Percentiles rank a stretch among this genome's conserved stretches.
Evolutionary conservation across 2,113 vertebrate genomes (phyloP).

Genomic region (Microtus ochrogaster): DNA sequence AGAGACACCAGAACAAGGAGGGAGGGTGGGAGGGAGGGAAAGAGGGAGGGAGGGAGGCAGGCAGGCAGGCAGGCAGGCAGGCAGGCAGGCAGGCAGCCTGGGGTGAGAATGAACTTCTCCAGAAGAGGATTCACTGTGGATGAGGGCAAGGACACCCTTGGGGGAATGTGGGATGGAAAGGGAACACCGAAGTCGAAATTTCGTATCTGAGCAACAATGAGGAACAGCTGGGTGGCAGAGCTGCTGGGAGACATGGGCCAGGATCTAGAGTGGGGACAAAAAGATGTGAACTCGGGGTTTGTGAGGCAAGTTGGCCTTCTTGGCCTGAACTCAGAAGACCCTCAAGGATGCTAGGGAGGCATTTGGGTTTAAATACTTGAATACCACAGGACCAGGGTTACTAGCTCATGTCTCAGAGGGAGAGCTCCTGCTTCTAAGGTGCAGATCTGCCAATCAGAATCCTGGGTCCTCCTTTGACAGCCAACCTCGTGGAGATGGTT

Average conservation of each 20-base stretch:
- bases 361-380: not conserved
- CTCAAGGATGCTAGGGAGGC: not conserved
- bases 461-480: not conserved
- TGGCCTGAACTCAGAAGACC: not conserved
- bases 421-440: not conserved
- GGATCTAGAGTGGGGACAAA: not conserved
- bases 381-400: not conserved
- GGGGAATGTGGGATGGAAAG: not conserved
- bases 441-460: not conserved
- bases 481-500: not conserved
- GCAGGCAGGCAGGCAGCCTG: not conserved
- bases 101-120: fast-evolving
- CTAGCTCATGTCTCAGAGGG: not conserved
- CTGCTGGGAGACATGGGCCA: not conserved
- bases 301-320: not conserved
- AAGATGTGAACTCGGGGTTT: not conserved
- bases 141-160: not conserved
- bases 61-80: not conserved
- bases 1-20: not conserved
- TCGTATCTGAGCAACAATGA: not conserved
- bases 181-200: not conserved
- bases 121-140: not conserved
- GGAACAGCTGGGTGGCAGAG: not conserved
- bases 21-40: not conserved
- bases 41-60: too few relatives aligned